Base-by-base conservation (phyloP, 2,797 vertebrate species). In the Pseudotriccus pelzelni region DNA sequence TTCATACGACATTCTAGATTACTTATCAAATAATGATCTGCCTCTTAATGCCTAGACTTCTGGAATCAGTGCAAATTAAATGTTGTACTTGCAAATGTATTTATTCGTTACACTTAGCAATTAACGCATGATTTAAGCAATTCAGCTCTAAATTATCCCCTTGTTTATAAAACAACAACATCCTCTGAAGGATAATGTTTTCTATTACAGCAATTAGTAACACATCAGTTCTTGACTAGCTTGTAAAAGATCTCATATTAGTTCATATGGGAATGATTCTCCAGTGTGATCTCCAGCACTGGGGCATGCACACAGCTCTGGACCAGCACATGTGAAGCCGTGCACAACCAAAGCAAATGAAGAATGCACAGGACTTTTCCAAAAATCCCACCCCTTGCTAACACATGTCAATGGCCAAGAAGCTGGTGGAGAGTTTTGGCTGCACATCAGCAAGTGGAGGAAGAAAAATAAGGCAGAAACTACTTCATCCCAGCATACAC, bases 151-250 rank as follows among this genome's bases (percentile, higher is more conserved):
- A 93, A 89, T 93, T 89, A 95, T 62, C 47, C 69, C 88, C 63
- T 89, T 95, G 90, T 96, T 94, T 92, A 93, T 91, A 92, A 91
- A 96, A 94, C 64, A 95, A 63, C 62, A 84, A 50, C 79, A 86
- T 88, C 69, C 76, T 95, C 62, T 52, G 39, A 87, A 93, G 82
- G 53, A 87, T 77, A 87, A 41, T 91, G 87, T 86, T 96, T 94
- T 87, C 86, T 89, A 53, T 80, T 89, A 87, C 62, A 78, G 69
- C 76, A 92, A 96, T 92, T 93, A 92, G 76, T 73, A 89, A 76
- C 87, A 69, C 89, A 89, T 83, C 70, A 83, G 6, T 89, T 90
- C 87, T 87, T 69, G 62, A 93, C 84, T 84, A 64, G 32, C 66
- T 44, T 4, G 2, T 73, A 73, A 81, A 90, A 87, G 64, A 86